Evolutionary conservation across 2,113 vertebrate genomes (phyloP).

Genomic region (Agapornis roseicollis): DNA sequence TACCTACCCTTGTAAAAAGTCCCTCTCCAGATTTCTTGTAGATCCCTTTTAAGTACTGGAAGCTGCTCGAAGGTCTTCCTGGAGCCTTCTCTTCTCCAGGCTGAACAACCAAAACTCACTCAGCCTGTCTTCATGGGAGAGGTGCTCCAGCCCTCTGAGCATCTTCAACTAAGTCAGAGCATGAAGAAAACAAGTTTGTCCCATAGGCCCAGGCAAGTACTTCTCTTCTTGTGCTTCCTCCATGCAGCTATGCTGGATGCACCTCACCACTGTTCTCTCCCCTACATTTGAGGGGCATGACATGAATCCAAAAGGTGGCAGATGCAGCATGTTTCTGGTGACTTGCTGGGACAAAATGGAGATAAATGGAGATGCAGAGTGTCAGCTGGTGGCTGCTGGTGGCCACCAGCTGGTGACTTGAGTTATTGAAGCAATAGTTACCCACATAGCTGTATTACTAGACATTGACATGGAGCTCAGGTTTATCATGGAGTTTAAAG

Average conservation of each 20-base stretch:
- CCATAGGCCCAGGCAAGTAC: not conserved
- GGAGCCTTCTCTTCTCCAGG: not conserved
- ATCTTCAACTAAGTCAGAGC: not conserved
- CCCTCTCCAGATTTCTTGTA: not conserved
- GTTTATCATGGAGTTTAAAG: not conserved
- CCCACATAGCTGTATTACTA: not conserved
- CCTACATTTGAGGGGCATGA: not conserved
- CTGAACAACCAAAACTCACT: not conserved
- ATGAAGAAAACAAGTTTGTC: not conserved
- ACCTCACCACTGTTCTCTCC: not conserved
- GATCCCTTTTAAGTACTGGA: not conserved
- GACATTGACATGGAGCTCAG: not conserved
- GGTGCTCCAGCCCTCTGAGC: not conserved
- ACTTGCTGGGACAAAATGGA: not conserved
- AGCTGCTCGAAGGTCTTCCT: not conserved
- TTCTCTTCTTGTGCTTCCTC: not conserved
- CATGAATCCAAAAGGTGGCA: not conserved
- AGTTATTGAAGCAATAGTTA: not conserved
- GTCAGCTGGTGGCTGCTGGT: not conserved
- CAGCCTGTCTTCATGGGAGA: not conserved
- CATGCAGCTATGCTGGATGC: not conserved
- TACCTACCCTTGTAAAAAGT: not conserved
- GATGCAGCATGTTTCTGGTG: not conserved
- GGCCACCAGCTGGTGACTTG: not conserved
- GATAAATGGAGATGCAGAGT: not conserved